Conservation (phyloP, 2,797 vertebrate genomes). For the Microctenopoma stevenorrisi region DNA sequence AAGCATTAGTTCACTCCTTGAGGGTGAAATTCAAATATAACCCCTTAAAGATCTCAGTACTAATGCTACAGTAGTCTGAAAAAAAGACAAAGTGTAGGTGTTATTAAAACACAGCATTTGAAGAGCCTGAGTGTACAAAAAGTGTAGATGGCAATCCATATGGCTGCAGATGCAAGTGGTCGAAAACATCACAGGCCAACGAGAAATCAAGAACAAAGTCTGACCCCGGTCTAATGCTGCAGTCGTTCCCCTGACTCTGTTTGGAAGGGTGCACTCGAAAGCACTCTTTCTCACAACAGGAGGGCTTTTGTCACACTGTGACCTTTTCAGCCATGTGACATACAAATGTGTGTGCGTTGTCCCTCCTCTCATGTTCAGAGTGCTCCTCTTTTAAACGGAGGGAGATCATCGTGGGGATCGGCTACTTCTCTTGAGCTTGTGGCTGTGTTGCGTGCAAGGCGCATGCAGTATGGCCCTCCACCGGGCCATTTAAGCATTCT, state of each 20-base stretch:
- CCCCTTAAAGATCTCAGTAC: background rate
- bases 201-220: slow-evolving; percentile 52
- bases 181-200: slow-evolving; percentile 44
- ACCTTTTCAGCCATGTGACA: slow-evolving; percentile 72
- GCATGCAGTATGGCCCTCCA: slow-evolving; percentile 50
- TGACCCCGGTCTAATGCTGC: slow-evolving; percentile 79
- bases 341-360: slow-evolving; percentile 83
- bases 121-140: background rate
- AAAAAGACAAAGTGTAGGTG: background rate
- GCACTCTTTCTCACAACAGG: slow-evolving; percentile 80
- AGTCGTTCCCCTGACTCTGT: slow-evolving; percentile 53
- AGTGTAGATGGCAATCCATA: background rate
- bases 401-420: slow-evolving; percentile 36
- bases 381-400: slow-evolving; percentile 56
- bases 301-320: slow-evolving; percentile 78
- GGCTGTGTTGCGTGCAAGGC: slow-evolving; percentile 53
- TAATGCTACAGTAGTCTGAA: slow-evolving; percentile 25
- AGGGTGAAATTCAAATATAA: slow-evolving; percentile 26
- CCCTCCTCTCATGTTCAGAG: slow-evolving; percentile 72
- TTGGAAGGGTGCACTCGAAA: slow-evolving; percentile 58
- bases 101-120: background rate
- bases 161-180: too few species aligned
- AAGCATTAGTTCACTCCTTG: slow-evolving; percentile 12
- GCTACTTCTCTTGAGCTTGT: slow-evolving; percentile 28
- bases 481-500: slow-evolving; percentile 58